phyloP scores from a whole-genome alignment of 2,888 invertebrate genomes.

The Oithona nana region DNA sequence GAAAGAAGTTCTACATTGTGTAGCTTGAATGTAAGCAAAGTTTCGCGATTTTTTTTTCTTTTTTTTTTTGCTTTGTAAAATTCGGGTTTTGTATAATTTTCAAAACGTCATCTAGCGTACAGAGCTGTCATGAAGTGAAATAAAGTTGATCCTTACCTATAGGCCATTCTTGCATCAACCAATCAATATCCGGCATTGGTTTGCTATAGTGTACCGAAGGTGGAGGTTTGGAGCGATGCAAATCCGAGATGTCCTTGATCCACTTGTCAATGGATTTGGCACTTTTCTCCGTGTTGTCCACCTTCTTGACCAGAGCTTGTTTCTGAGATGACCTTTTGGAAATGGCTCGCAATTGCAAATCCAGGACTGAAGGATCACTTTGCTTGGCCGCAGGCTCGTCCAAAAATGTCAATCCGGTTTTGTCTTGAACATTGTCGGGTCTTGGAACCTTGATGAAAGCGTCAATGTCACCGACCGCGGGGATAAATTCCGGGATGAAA shows the following conservation, averaged over 20 bases:
- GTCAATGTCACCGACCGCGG: constrained; percentile 95
- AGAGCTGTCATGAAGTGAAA: no score
- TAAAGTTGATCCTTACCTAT: no score
- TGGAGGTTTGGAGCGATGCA: constrained; percentile 73
- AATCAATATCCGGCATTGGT: constrained; percentile 85
- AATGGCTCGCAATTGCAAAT: constrained; percentile 60
- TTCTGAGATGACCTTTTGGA: constrained; percentile 47
- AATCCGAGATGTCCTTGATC: constrained; percentile 82
- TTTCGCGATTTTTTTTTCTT: no score
- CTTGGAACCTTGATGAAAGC: constrained; percentile 76
- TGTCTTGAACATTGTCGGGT: constrained; percentile 45
- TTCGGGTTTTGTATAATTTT: no score
- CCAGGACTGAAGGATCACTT: constrained; percentile 82
- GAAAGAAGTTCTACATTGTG: no score
- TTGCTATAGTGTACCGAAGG: constrained; percentile 59
- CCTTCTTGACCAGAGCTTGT: constrained; percentile 22
- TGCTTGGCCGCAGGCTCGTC: constrained; percentile 92
- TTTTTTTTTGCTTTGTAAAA: no score
- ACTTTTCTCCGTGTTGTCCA: constrained; percentile 58
- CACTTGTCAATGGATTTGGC: constrained; percentile 82
- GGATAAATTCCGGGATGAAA: constrained; percentile 89
- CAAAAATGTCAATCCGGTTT: constrained; percentile 52
- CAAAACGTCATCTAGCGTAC: no score
- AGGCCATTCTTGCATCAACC: constrained; percentile 88
- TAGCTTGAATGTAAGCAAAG: no score